Evolutionary conservation across 2,113 vertebrate genomes (phyloP).

Genomic region (Cervus canadensis): DNA sequence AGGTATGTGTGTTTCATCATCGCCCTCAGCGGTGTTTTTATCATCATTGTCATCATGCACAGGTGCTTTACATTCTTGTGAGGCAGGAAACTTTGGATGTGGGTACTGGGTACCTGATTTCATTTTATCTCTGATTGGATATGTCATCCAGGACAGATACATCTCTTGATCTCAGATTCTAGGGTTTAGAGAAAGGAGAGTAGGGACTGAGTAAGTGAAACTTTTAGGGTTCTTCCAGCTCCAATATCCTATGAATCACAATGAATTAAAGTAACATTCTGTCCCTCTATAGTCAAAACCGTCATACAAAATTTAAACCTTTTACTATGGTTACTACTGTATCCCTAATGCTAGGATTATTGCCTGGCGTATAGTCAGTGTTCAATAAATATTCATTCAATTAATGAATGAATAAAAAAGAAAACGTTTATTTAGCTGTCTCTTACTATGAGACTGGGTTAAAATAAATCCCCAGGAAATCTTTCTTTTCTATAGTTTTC

Average conservation of each 20-base stretch:
- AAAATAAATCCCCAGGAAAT: neutral
- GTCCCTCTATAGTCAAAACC: neutral
- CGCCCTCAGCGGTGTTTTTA: neutral
- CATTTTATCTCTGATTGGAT: neutral
- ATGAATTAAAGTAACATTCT: neutral
- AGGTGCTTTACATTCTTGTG: neutral
- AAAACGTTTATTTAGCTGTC: neutral
- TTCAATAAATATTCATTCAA: neutral
- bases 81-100: neutral
- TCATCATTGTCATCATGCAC: neutral
- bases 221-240: neutral
- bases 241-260: neutral
- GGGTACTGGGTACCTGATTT: neutral
- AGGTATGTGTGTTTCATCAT: constrained; percentile 72
- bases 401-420: neutral
- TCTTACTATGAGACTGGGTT: neutral
- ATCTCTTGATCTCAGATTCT: neutral
- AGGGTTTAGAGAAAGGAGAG: neutral
- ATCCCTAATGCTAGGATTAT: neutral
- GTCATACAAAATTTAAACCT: neutral
- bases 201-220: neutral
- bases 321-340: neutral
- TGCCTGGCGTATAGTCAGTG: neutral
- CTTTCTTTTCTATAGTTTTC: neutral
- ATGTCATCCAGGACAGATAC: neutral